These are phyloP conservation scores for Julus scanicus DNA, from an alignment of 2,888 invertebrate species.

Conservation along the genomic window DNA sequence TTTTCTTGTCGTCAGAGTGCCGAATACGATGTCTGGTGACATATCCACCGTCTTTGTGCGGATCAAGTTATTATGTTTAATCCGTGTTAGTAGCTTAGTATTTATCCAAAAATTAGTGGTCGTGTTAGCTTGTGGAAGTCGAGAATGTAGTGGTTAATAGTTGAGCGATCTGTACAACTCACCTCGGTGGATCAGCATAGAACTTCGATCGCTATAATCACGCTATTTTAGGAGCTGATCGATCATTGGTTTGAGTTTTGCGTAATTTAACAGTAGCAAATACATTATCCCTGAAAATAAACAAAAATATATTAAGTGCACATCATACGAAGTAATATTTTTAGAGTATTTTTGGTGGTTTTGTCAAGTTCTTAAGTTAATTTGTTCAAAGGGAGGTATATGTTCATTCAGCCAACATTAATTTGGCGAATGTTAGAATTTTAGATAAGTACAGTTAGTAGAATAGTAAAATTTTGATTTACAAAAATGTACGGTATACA, in stretches of 20 bases:
- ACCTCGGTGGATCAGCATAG: neutral
- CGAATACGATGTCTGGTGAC: neutral
- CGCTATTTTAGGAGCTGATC: conserved; percentile 55
- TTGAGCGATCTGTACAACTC: neutral
- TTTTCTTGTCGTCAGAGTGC: neutral
- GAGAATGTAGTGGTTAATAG: neutral
- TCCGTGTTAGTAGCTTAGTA: neutral
- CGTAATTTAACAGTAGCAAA: conserved; percentile 90
- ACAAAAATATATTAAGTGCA: conserved; percentile 55
- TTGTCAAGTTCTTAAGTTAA: no score
- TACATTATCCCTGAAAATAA: conserved; percentile 79
- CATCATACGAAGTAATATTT: no score
- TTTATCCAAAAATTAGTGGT: neutral
- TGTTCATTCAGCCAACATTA: no score
- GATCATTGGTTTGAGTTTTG: conserved; percentile 59
- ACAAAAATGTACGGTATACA: no score
- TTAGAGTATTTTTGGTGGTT: no score
- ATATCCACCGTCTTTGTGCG: neutral
- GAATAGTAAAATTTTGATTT: no score
- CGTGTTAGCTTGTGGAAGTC: conserved; percentile 9
- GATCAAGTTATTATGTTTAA: neutral
- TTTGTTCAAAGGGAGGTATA: no score
- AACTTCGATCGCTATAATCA: conserved; percentile 45
- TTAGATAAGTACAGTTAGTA: no score
- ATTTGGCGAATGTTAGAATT: no score